Conservation (phyloP, 2,888 invertebrate genomes). For the Euplagia quadripunctaria region DNA sequence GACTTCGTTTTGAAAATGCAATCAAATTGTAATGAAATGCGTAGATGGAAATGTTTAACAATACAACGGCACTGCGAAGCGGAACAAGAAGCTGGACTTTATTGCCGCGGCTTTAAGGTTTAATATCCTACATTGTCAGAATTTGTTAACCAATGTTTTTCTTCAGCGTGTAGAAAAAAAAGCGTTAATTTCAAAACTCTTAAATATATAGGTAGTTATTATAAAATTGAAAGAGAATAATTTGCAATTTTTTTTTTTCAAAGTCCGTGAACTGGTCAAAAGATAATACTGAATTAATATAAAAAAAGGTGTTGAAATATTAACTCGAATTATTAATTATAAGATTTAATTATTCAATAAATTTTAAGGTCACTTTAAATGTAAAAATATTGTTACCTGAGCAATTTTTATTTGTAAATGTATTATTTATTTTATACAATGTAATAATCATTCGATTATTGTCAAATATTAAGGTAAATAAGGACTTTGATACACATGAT, state of each 20-base stretch:
- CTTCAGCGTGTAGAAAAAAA: conserved; percentile 27
- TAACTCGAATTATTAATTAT: conserved; percentile 39
- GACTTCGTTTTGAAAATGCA: conserved; percentile 60
- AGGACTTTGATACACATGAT: conserved; percentile 31
- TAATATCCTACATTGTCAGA: conserved; percentile 32
- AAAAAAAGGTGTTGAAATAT: conserved; percentile 23
- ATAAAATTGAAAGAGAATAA: background rate
- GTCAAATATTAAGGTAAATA: conserved; percentile 41
- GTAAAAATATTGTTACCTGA: conserved; percentile 51
- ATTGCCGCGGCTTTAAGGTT: conserved; percentile 38
- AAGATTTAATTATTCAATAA: conserved; percentile 42
- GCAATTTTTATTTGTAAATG: conserved; percentile 57
- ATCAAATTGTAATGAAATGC: conserved; percentile 64
- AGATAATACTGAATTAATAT: conserved; percentile 50
- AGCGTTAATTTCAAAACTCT: conserved; percentile 37
- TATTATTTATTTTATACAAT: conserved; percentile 37
- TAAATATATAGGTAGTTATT: conserved; percentile 17
- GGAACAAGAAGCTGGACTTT: conserved; percentile 29
- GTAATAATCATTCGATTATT: conserved; percentile 47
- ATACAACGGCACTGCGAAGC: conserved; percentile 35
- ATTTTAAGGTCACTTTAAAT: conserved; percentile 66
- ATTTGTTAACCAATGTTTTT: conserved; percentile 18
- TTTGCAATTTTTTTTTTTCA: background rate
- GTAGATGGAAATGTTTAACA: conserved; percentile 62
- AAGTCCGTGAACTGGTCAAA: conserved; percentile 2